These are phyloP conservation scores for Oreochromis niloticus DNA, from an alignment of 2,113 vertebrate genomes.

Conservation along the genomic window DNA sequence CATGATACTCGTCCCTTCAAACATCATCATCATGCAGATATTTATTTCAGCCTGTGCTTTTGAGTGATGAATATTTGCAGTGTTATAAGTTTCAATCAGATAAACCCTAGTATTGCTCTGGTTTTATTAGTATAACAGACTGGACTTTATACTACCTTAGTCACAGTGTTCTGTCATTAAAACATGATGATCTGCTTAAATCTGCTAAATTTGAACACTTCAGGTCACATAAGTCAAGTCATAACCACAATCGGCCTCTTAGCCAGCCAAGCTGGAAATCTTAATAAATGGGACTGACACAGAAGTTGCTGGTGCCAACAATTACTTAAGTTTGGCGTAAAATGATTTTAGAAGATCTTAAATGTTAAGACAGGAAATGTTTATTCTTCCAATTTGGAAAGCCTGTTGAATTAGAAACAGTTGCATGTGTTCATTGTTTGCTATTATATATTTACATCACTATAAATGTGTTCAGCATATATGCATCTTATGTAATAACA, in stretches of 20 bases:
- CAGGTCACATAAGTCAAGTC: neutral
- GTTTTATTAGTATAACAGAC: neutral
- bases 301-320: rapidly evolving
- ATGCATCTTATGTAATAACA: neutral
- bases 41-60: neutral
- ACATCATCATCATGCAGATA: neutral
- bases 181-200: neutral
- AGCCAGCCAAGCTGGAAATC: neutral
- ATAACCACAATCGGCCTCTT: neutral
- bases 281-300: rapidly evolving
- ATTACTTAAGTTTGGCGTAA: neutral
- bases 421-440: neutral
- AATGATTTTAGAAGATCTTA: neutral
- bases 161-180: neutral
- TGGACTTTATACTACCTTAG: neutral
- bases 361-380: neutral
- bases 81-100: neutral
- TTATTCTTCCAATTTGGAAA: neutral
- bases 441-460: neutral
- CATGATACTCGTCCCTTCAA: neutral
- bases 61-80: neutral
- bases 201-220: neutral
- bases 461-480: neutral
- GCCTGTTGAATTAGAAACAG: neutral
- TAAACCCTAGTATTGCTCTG: neutral